These are phyloP conservation scores for Macropus fuliginosus DNA, from an alignment of 2,797 vertebrate genomes.

Conservation along the genomic window DNA sequence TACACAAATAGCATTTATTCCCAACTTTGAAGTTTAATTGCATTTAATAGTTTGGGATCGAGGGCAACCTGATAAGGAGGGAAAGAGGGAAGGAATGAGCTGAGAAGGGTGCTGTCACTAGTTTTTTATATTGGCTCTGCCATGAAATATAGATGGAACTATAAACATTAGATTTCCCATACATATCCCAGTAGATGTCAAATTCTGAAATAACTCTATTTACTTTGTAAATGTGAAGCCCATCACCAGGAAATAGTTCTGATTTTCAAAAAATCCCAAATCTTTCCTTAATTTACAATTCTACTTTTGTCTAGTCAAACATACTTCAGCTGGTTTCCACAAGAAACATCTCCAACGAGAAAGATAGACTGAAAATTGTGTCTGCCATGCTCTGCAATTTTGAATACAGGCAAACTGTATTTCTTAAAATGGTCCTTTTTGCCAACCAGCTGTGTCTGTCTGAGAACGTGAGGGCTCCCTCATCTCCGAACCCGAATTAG, in stretches of 20 bases:
- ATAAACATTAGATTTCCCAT: conserved; percentile 24
- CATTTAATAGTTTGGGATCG: conserved; percentile 33
- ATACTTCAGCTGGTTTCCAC: conserved; percentile 8
- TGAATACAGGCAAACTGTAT: conserved; percentile 56
- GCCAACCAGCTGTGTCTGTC: conserved; percentile 77
- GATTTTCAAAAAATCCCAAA: conserved; percentile 20
- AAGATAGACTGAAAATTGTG: conserved; percentile 22
- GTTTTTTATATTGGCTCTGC: conserved; percentile 11
- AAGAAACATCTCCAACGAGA: background rate
- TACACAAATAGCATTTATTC: conserved; percentile 1
- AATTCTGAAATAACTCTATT: conserved; percentile 18
- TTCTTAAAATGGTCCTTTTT: conserved; percentile 72
- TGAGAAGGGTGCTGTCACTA: background rate
- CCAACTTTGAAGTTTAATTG: background rate
- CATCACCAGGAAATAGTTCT: conserved; percentile 15
- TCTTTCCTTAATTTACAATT: conserved; percentile 34
- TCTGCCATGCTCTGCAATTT: conserved; percentile 11
- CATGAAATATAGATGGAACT: background rate
- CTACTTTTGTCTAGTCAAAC: conserved; percentile 21
- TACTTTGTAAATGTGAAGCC: conserved; percentile 31
- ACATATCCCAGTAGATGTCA: conserved; percentile 12
- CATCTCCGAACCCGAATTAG: conserved; percentile 79
- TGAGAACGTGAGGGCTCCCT: conserved; percentile 75
- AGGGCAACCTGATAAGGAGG: conserved; percentile 1
- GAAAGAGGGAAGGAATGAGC: background rate